Base-by-base conservation (phyloP, 2,888 invertebrate species). In the Adineta ricciae region DNA sequence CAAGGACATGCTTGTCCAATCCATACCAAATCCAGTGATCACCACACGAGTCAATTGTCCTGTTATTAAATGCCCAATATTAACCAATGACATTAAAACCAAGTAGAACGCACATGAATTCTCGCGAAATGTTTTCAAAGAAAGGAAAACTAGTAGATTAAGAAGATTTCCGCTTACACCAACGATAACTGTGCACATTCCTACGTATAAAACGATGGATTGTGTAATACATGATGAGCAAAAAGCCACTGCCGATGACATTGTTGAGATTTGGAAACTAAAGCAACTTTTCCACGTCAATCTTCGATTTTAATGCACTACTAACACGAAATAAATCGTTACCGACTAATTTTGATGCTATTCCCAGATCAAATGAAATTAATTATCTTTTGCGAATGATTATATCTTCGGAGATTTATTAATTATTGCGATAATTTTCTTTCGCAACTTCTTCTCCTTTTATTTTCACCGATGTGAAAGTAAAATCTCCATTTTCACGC, bases 171-270 rank as follows among this genome's bases (percentile, higher is more conserved):
- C 64, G 32, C 27, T 0, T 16, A 64, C 14, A 32, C 32, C 64
- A 64, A 14, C 3, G 1, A 64, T 2, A 24, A 64, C 16, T 16
- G 19, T 64, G 0, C 8, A 1, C 32, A 64, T 16, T 32, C 64
- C 64, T 16, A 64, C 3, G 32, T 32, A 64, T 14, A 16, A 32
- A 16, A 32, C 64, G 0, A 32, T 19, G 14, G 14, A 16, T 64
- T 64, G 9, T 4, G 32, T 14, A 14, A 2, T 16, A 32, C 0
- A 14, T 14, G 32, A 0, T 4, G 3, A 0, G 4, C 14, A 9
- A 2, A 4, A 32, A 64, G 2, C 32, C 0, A 0, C 2, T 2
- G 64, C 14, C 0, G 64, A 27, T 14, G 64, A 9, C 52, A 52
- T 52, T 5, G 5, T 46, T 46, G 46, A n/a, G n/a, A n/a, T n/a